These are phyloP conservation scores for Standfussiana lucernea DNA, from an alignment of 2,888 invertebrate genomes.

Conservation along the genomic window DNA sequence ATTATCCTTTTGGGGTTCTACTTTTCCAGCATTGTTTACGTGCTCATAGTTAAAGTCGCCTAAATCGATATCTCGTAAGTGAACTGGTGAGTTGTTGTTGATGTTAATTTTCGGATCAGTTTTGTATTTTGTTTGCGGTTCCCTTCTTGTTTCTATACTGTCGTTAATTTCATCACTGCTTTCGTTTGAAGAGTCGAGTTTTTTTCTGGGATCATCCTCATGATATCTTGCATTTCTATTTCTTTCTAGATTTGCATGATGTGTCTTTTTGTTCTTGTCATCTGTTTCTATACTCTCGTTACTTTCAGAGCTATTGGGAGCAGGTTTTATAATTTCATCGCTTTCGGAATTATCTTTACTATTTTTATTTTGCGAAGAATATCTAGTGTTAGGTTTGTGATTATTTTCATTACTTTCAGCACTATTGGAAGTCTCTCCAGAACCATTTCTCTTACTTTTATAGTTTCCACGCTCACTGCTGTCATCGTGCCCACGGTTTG, in stretches of 20 bases:
- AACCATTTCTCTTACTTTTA: constrained; percentile 17
- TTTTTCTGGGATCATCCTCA: constrained; percentile 30
- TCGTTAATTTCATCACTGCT: constrained; percentile 53
- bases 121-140: constrained; percentile 38
- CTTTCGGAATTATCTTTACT: constrained; percentile 48
- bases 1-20: constrained; percentile 71
- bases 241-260: constrained; percentile 55
- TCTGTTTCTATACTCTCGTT: constrained; percentile 51
- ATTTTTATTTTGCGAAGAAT: constrained; percentile 26
- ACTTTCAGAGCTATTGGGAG: constrained; percentile 47
- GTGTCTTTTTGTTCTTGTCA: constrained; percentile 32
- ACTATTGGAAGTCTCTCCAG: constrained; percentile 44
- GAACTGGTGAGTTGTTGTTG: constrained; percentile 57
- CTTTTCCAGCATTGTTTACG: constrained; percentile 75
- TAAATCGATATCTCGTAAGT: constrained; percentile 78
- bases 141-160: constrained; percentile 16
- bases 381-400: constrained; percentile 29
- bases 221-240: constrained; percentile 59
- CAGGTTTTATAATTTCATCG: constrained; percentile 37
- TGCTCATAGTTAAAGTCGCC: constrained; percentile 80
- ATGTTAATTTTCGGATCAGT: constrained; percentile 20
- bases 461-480: constrained; percentile 53
- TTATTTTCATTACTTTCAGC: constrained; percentile 54
- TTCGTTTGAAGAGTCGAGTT: constrained; percentile 54
- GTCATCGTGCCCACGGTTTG: constrained; percentile 18